Percentiles rank a stretch among this genome's conserved stretches.
phyloP scores from a whole-genome alignment of 1,140 invertebrate species.

The Pomacea maculata region DNA sequence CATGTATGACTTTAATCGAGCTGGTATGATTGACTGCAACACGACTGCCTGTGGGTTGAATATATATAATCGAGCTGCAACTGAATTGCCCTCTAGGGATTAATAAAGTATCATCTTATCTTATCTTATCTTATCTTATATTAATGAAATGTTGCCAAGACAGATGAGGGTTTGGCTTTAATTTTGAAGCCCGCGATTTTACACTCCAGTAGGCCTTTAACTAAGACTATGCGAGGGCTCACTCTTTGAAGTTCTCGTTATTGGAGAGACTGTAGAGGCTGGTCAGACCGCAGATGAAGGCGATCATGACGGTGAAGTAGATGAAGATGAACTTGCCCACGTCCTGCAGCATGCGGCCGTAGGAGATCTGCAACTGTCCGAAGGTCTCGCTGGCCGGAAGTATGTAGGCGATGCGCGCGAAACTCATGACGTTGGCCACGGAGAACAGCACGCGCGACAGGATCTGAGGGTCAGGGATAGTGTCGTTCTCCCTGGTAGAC shows the following conservation, averaged over 20 bases:
- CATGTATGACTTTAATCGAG: too few relatives aligned
- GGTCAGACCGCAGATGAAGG: constrained; percentile 82
- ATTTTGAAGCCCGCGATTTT: neutral
- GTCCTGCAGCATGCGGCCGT: constrained; percentile 91
- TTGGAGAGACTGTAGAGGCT: constrained; percentile 45
- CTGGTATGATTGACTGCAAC: too few relatives aligned
- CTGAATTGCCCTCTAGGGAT: too few relatives aligned
- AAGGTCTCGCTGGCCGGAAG: constrained; percentile 51
- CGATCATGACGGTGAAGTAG: constrained; percentile 87
- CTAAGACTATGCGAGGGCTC: neutral
- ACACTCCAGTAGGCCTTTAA: neutral
- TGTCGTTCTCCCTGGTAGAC: constrained; percentile 16
- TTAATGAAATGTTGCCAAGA: neutral
- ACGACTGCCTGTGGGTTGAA: too few relatives aligned
- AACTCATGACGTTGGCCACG: constrained; percentile 51
- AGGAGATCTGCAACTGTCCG: constrained; percentile 76
- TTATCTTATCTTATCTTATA: too few relatives aligned
- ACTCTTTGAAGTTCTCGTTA: constrained; percentile 38
- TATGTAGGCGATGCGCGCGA: constrained; percentile 49
- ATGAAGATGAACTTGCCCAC: constrained; percentile 95
- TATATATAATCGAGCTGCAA: too few relatives aligned
- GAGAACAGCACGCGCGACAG: constrained; percentile 47
- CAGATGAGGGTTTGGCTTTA: neutral
- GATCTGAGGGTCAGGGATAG: constrained; percentile 38
- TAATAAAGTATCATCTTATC: too few relatives aligned